These are phyloP conservation scores for Byasa hedistus DNA, from an alignment of 2,888 invertebrate genomes.

Conservation along the genomic window DNA sequence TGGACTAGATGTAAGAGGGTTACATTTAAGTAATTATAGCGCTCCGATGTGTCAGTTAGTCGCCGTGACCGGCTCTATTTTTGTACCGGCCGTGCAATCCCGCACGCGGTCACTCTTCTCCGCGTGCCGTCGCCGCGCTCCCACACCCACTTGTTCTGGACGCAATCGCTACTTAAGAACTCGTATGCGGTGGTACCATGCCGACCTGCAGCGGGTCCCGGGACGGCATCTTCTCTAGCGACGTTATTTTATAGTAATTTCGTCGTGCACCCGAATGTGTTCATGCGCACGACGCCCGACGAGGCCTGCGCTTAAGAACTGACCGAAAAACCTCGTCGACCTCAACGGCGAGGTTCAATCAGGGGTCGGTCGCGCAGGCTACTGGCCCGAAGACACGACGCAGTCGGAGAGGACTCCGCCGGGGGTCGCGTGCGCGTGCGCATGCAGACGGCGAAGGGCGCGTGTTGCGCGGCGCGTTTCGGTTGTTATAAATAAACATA, in stretches of 20 bases:
- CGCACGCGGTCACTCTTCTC: conserved; percentile 30
- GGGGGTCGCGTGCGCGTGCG: conserved; percentile 33
- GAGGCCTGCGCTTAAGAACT: too few species aligned
- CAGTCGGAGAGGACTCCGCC: background rate
- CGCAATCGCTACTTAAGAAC: too few species aligned
- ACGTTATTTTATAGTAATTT: too few species aligned
- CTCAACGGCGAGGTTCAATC: background rate
- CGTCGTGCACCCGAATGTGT: too few species aligned
- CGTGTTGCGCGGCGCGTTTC: conserved; percentile 46
- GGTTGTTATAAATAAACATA: conserved; percentile 72
- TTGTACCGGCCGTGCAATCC: conserved; percentile 61
- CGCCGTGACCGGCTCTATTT: conserved; percentile 64
- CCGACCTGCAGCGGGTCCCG: too few species aligned
- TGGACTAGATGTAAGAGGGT: conserved; percentile 31
- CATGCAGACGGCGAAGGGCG: conserved; percentile 40
- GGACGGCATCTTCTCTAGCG: too few species aligned
- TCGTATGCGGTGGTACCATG: too few species aligned
- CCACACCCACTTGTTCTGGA: background rate
- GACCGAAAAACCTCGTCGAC: too few species aligned
- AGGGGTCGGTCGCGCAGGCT: background rate
- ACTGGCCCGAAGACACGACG: too few species aligned
- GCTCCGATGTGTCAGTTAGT: conserved; percentile 53
- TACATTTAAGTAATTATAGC: conserved; percentile 53
- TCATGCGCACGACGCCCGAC: too few species aligned
- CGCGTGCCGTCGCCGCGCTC: background rate